Base-by-base conservation (phyloP, 2,113 vertebrate genomes). In the Phodopus roborovskii region DNA sequence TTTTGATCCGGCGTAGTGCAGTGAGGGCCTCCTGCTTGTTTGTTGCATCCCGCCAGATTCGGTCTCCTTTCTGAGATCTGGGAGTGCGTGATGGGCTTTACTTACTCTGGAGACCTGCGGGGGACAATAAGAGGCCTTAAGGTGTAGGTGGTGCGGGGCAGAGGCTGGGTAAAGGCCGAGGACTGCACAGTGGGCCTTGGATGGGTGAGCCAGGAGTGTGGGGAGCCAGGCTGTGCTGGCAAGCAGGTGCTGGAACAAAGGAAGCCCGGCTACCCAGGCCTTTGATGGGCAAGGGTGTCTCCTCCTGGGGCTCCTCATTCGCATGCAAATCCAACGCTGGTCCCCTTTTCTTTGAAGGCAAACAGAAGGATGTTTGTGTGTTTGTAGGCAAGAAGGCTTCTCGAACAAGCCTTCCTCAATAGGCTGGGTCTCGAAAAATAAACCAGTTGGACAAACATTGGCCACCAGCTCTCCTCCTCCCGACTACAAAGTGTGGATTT, bases 401-500 rank as follows among this genome's bases (percentile, higher is more conserved):
- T 79, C n/a, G 28, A 97, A 96, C 96, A 91, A 97, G 97, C 93
- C 97, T 91, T 95, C 48, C 77, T 87, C 96, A 98, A 97, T 16
- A 97, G 94, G 45, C 78, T 94, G 96, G 83, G 74, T 84, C 93
- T 96, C 92, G 89, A 92, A 98, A 98, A 98, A 97, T 97, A 94
- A 92, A 97, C 97, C 97, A 94, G 92, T 95, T 97, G 98, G 95
- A 96, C 82, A 98, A 96, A 97, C 97, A 75, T 90, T 97, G 92
- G 96, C 94, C 97, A 98, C 97, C 96, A 97, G 88, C 98, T 97
- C 97, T 97, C 94, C 97, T 97, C 97, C 97, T 98, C 95, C 97
- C 95, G 82, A 91, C 97, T 96, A 97, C 98, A 97, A 98, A 98
- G 97, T 98, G 98, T 96, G 97, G 98, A 97, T 98, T 97, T 98